Evolutionary conservation across 2,797 vertebrate genomes (phyloP), one percentile per base, ranked within the genome.

Genomic region (Falco columbarius): DNA sequence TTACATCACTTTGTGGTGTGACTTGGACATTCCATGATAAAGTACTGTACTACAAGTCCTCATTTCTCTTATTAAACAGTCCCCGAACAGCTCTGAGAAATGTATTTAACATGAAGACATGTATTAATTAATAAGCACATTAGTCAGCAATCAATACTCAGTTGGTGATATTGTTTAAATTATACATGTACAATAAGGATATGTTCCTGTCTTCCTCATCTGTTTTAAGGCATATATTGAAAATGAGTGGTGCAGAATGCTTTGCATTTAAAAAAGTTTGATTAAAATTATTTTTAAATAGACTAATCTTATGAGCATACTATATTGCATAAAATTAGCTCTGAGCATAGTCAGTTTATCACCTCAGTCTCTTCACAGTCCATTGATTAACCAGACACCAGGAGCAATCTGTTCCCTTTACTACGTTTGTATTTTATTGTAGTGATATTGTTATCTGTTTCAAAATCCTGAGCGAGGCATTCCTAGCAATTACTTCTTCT

Each of bases 221-320:
- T 67, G 74, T 86, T 96, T 81, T 52, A 86, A 76, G 73, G 89
- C 89, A 85, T 26, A 24, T 34, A 90, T 86, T 70, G 82, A 89
- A 96, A 97, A 88, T 18, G 71, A 97, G 76, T 10, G 51, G 73
- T 82, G 95, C 96, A 93, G 95, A 97, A 97, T 49, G 52, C 56
- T 96, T 95, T 91, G 97, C 95, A 92, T 96, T 98, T 97, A 47
- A 94, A 96, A 66, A 90, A 96, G 90, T 97, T 98, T 95, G 91
- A 97, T 96, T 91, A 67, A 93, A 96, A 97, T 97, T 95, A 97
- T 97, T 98, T 97, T 97, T 79, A 94, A 98, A 97, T 95, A 95
- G 95, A 97, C 97, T 96, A 68, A 96, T 95, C 91, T 94, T 86
- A 93, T 73, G 97, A 98, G 97, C 95, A 88, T 72, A 96, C 95